Conservation (phyloP, 2,888 invertebrate genomes). For the Drosophila subsilvestris region DNA sequence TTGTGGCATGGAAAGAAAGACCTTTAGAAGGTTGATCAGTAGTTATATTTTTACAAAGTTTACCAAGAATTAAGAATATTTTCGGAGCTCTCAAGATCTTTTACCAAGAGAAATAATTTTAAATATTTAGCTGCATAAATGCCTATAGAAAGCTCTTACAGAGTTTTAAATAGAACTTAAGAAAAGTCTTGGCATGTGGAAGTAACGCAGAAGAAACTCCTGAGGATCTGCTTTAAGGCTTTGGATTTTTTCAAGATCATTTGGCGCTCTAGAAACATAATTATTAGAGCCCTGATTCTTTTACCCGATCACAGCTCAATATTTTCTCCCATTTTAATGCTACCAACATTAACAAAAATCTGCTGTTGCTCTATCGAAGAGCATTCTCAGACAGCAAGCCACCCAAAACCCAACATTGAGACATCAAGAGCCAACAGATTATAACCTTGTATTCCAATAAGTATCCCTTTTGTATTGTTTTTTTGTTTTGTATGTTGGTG, state of each 20-base stretch:
- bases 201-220: too few species aligned
- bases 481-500: neutral
- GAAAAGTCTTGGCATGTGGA: too few species aligned
- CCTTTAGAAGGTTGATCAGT: neutral
- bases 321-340: constrained; percentile 21
- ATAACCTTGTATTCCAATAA: constrained; percentile 38
- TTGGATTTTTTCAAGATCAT: too few species aligned
- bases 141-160: too few species aligned
- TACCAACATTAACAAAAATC: neutral
- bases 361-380: neutral
- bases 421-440: constrained; percentile 37
- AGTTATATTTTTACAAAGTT: too few species aligned
- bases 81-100: too few species aligned
- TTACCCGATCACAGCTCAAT: neutral
- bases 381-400: constrained; percentile 1
- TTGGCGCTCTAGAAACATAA: too few species aligned
- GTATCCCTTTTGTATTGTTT: constrained; percentile 4
- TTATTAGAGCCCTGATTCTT: neutral
- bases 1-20: neutral
- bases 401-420: constrained; percentile 23
- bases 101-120: too few species aligned
- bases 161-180: too few species aligned
- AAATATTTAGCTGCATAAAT: too few species aligned
- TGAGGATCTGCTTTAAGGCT: too few species aligned
- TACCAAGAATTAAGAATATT: neutral